phyloP scores from a whole-genome alignment of 2,113 vertebrate genomes.

The Turnix velox region DNA sequence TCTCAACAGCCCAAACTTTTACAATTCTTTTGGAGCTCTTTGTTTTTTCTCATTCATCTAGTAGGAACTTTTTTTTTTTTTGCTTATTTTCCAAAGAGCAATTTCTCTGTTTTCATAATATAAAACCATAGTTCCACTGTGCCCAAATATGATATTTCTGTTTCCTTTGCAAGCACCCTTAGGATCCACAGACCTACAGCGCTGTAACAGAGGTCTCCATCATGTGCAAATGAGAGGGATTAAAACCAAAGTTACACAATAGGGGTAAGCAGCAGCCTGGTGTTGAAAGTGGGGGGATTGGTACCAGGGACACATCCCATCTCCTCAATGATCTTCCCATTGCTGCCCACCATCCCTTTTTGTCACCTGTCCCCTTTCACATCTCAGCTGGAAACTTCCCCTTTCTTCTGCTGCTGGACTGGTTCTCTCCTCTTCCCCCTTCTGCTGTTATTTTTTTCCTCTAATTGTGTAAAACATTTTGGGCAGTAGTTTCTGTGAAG shows the following conservation, averaged over 20 bases:
- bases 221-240: background rate
- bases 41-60: background rate
- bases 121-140: background rate
- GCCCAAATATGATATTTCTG: background rate
- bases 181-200: slow-evolving; percentile 50
- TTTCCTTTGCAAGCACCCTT: background rate
- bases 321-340: rapidly evolving
- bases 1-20: background rate
- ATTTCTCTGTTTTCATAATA: slow-evolving; percentile 20
- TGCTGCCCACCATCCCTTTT: background rate
- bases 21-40: background rate
- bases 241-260: background rate
- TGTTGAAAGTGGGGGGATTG: background rate
- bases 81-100: background rate
- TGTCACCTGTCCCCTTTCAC: background rate
- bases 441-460: background rate
- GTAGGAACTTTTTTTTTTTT: background rate
- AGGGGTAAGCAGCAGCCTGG: background rate
- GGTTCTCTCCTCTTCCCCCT: background rate
- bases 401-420: rapidly evolving
- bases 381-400: background rate
- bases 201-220: background rate
- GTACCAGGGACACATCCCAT: rapidly evolving
- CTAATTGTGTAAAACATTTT: background rate
- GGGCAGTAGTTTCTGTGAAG: background rate